Evolutionary conservation across 2,888 invertebrate genomes (phyloP).

Genomic region (Aplocera efformata): DNA sequence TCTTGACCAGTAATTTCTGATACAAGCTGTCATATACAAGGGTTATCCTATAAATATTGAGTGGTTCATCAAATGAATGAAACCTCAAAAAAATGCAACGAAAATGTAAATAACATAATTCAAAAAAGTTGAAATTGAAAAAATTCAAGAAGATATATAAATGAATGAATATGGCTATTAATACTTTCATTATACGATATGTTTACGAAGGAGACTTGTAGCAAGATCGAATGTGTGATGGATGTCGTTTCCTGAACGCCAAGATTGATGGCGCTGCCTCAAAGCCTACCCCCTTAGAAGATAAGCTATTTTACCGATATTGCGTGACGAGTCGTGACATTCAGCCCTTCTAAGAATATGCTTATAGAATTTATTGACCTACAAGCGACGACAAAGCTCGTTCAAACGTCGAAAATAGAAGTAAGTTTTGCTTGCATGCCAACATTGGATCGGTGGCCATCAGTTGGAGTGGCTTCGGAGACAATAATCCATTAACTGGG

Average conservation of each 20-base stretch:
- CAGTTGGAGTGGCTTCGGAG: conserved; percentile 8
- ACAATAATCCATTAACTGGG: conserved; percentile 10
- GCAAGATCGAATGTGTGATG: conserved; percentile 32
- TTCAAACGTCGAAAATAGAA: conserved; percentile 25
- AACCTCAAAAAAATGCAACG: too few relatives aligned
- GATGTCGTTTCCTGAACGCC: conserved; percentile 39
- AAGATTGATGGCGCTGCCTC: conserved; percentile 59
- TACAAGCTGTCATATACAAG: too few relatives aligned
- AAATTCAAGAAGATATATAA: too few relatives aligned
- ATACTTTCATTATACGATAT: too few relatives aligned
- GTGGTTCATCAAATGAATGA: too few relatives aligned
- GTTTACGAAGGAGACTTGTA: conserved; percentile 12
- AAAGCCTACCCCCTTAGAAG: conserved; percentile 48
- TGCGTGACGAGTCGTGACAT: conserved; percentile 57
- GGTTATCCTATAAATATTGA: too few relatives aligned
- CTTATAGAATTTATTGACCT: conserved; percentile 43
- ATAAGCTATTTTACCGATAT: conserved; percentile 56
- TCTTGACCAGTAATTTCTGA: too few relatives aligned
- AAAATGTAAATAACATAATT: too few relatives aligned
- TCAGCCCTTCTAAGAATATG: conserved; percentile 41
- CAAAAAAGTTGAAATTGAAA: too few relatives aligned
- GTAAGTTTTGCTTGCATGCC: background rate
- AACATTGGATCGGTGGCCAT: conserved; percentile 19
- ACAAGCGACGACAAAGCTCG: conserved; percentile 31
- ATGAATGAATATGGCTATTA: too few relatives aligned